Base-by-base conservation (phyloP, 2,797 vertebrate species). In the Coluber constrictor region DNA sequence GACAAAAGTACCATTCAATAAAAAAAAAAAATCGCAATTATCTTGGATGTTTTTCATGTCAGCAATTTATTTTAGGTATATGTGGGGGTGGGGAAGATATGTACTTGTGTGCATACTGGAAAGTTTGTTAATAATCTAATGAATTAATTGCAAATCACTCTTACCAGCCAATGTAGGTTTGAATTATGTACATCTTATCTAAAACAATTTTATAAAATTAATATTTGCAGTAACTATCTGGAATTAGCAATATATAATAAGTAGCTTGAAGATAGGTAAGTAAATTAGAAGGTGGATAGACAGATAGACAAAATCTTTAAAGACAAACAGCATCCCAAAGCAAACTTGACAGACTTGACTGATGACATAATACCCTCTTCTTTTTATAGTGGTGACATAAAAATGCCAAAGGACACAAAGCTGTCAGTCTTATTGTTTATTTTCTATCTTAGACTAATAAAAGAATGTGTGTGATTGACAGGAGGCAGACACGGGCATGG, bases 361-460 rank as follows among this genome's bases (percentile, higher is more conserved):
- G 96, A 97, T 96, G 96, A 97, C 96, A 97, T 96, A 97, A 97
- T 95, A 97, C 93, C 94, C 94, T 97, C 95, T 96, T 96, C 94
- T 70, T 96, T 95, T 70, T 96, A 95, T 95, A 96, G 94, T 90
- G 93, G 94, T 96, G 96, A 97, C 97, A 97, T 90, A 97, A 96
- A 96, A 97, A 96, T 95, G 89, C 96, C 96, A 97, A 97, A 97
- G 97, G 97, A 97, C 97, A 98, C 94, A 95, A 95, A 97, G 90
- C 97, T 97, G 97, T 97, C 97, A 97, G 90, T 97, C 96, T 97
- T 95, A n/a, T 96, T 98, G 97, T 97, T 98, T 98, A 97, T 97
- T 95, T 97, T 97, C 95, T 93, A 94, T 95, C 95, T 96, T 94
- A 96, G 96, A 96, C 95, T 97, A 97, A 97, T 97, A 97, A 97